A percentile compares a stretch with the other conserved stretches of the same genome.
phyloP scores from a whole-genome alignment of 2,797 vertebrate species.

The Gouania willdenowi region DNA sequence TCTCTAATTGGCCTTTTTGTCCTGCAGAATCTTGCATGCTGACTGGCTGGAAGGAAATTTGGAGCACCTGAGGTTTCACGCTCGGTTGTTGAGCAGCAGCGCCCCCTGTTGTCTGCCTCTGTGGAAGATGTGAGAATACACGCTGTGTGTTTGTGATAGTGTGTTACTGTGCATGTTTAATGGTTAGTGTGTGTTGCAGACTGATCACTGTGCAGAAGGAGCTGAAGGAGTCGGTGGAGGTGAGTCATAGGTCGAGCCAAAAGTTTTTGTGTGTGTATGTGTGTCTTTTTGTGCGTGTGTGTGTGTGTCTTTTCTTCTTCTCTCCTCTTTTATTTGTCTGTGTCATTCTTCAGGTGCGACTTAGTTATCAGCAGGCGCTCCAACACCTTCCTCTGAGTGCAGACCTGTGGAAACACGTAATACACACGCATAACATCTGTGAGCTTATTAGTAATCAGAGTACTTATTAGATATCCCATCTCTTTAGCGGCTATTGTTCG shows the following conservation, averaged over 20 bases:
- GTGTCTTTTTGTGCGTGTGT: too few species aligned
- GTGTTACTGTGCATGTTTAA: too few species aligned
- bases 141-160: too few species aligned
- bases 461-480: conserved; percentile 23
- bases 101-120: conserved; percentile 81
- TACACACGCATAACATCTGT: conserved; percentile 9
- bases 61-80: conserved; percentile 91
- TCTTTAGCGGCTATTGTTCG: conserved; percentile 92
- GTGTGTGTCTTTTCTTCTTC: too few species aligned
- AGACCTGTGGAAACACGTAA: conserved; percentile 98
- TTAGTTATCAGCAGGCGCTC: conserved; percentile 89
- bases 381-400: conserved; percentile 92
- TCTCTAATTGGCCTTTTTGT: too few species aligned
- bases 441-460: too few species aligned
- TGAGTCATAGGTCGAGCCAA: conserved; percentile 74
- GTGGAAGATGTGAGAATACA: not conserved
- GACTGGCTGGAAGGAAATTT: conserved; percentile 88
- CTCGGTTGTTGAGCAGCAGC: conserved; percentile 86
- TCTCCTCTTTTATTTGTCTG: conserved; percentile 31
- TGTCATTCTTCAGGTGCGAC: conserved; percentile 82
- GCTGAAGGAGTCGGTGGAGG: conserved; percentile 87
- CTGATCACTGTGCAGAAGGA: conserved; percentile 88
- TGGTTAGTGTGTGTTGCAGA: conserved; percentile 69
- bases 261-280: too few species aligned
- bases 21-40: conserved; percentile 88